phyloP scores from a whole-genome alignment of 2,888 invertebrate species.

The Alitta virens region DNA sequence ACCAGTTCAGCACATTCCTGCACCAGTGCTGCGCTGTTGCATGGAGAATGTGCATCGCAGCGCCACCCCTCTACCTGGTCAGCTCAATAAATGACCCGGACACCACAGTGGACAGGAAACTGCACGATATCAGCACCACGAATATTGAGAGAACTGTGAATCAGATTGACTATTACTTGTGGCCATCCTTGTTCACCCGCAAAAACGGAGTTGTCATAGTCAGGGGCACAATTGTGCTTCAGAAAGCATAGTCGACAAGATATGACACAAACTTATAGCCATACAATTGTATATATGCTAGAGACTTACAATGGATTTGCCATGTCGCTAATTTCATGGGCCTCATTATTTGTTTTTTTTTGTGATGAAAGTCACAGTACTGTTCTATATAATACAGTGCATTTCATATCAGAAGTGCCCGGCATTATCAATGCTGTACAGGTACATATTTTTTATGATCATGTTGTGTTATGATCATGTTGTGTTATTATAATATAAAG shows the following conservation, averaged over 20 bases:
- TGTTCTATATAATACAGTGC: too few species aligned
- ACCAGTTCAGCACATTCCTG: conserved; percentile 17
- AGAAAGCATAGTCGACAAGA: not conserved
- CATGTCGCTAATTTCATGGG: too few species aligned
- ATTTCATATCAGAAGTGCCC: too few species aligned
- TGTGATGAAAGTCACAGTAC: too few species aligned
- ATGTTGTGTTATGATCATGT: too few species aligned
- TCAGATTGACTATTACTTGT: conserved; percentile 16
- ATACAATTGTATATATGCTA: too few species aligned
- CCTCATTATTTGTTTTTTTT: too few species aligned
- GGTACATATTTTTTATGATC: too few species aligned
- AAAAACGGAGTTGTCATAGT: conserved; percentile 14
- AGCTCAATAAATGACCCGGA: not conserved
- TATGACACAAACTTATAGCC: too few species aligned
- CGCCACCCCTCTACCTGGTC: conserved; percentile 9
- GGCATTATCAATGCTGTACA: too few species aligned
- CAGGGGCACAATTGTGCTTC: conserved; percentile 13
- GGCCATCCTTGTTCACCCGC: conserved; percentile 13
- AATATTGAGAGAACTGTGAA: not conserved
- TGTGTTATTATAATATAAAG: too few species aligned
- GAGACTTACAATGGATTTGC: too few species aligned
- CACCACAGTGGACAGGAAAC: conserved; percentile 2
- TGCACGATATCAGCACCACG: conserved; percentile 1
- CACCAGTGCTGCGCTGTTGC: conserved; percentile 21
- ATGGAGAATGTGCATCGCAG: conserved; percentile 13